These are phyloP conservation scores for Sinocyclocheilus grahami DNA, from an alignment of 2,113 vertebrate genomes.

Conservation along the genomic window DNA sequence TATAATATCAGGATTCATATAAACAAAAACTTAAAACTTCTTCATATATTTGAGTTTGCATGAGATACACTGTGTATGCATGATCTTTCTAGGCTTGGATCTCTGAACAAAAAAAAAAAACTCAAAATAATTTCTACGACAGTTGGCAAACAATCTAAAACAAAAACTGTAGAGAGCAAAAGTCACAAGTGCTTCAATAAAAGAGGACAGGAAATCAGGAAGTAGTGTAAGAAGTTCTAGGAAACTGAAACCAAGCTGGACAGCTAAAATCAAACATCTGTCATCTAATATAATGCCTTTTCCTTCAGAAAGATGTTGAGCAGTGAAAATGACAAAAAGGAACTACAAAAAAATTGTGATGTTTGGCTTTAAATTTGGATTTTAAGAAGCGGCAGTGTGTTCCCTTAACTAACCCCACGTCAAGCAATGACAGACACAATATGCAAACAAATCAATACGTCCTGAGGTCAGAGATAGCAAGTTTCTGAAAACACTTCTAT, in stretches of 20 bases:
- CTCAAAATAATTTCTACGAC: not conserved
- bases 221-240: not conserved
- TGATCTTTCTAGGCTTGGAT: not conserved
- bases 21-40: not conserved
- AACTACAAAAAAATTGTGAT: not conserved
- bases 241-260: slow-evolving; percentile 8
- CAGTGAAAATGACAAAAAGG: not conserved
- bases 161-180: not conserved
- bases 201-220: slow-evolving; percentile 21
- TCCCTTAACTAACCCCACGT: not conserved
- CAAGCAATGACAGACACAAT: slow-evolving; percentile 14
- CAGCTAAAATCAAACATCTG: slow-evolving; percentile 10
- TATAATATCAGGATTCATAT: slow-evolving; percentile 1
- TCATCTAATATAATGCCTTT: not conserved
- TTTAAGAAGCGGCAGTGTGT: not conserved
- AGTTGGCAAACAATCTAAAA: not conserved
- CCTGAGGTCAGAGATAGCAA: not conserved
- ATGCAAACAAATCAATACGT: slow-evolving; percentile 14
- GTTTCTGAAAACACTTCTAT: not conserved
- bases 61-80: not conserved
- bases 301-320: not conserved
- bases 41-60: not conserved
- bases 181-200: not conserved
- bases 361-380: not conserved
- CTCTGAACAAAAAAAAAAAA: not conserved